A percentile compares a stretch with the other conserved stretches of the same genome.
Conservation (phyloP, 2,113 vertebrate genomes). For the Pachycephala philippinensis region DNA sequence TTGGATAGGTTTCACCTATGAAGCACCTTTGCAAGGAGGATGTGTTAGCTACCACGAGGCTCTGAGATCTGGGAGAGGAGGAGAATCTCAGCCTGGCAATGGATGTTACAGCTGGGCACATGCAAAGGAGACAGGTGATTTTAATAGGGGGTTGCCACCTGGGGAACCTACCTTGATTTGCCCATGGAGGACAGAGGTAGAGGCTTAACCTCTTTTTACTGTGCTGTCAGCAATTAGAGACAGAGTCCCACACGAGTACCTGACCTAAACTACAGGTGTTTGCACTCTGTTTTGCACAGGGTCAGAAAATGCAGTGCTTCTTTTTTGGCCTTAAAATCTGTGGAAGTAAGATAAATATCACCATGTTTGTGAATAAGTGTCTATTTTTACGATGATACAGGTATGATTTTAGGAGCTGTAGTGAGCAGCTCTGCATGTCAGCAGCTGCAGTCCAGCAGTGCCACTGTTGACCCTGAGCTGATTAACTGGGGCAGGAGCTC, state of each 20-base stretch:
- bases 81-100: background rate
- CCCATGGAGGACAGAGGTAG: background rate
- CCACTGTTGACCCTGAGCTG: background rate
- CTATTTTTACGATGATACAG: background rate
- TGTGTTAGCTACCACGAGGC: background rate
- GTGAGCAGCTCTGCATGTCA: background rate
- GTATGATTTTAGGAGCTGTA: background rate
- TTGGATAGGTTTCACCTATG: background rate
- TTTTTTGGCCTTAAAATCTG: background rate
- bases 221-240: background rate
- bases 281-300: background rate
- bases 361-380: background rate
- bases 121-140: background rate
- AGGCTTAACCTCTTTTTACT: background rate
- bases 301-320: background rate
- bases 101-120: background rate
- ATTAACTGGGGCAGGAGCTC: background rate
- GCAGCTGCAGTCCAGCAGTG: background rate
- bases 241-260: rapidly evolving
- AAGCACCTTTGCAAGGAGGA: background rate
- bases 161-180: background rate
- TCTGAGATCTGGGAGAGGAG: background rate
- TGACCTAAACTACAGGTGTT: background rate
- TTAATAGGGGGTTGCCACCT: background rate
- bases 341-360: background rate